Base-by-base conservation (phyloP, 2,888 invertebrate species). In the Troides aeacus region DNA sequence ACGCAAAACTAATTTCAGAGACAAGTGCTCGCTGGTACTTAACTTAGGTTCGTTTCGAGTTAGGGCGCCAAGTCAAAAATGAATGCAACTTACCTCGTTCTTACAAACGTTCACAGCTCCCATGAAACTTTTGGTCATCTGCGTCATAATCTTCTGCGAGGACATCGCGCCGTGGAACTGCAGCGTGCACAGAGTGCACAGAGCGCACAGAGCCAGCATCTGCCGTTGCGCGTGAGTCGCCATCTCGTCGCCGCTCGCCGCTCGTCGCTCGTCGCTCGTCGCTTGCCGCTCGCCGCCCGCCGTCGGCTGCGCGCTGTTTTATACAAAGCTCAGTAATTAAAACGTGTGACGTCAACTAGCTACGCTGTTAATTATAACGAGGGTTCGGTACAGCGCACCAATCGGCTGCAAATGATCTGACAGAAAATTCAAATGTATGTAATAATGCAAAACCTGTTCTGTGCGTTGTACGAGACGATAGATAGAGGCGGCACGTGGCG, bases 111-210 rank as follows among this genome's bases (percentile, higher is more conserved):
- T 82, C 53, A 89, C 57, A 2, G 78, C 84, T 39, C 80, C 80
- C 0, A 77, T 69, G 64, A 92, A 91, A 0, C 87, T 85, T 1
- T 74, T 73, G 0, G 86, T 81, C 70, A 92, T 66, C 36, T 87
- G 87, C 64, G 81, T 79, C 78, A 92, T 76, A 4, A 92, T 58
- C 62, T 90, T 88, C 66, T 87, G 80, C 0, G 91, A 90, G 0
- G 81, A 66, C 1, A 62, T 53, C 4, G 70, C 79, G n/a, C 53
- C 63, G 6, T 72, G 62, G 3, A 76, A 69, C 18, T 69, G 69
- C 5, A 76, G 8, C 2, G 72, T 23, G 7, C 79, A 30, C 56
- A 56, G 56, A 56, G 56, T 2, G 42, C 73, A 69, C 18, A 77
- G 5, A 2, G 71, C 62, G 50, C 71, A 74, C 2, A 79, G 42